Evolutionary conservation across 1,140 invertebrate species (phyloP), one percentile per base, ranked within the genome.

Genomic region (Saccostrea echinata): DNA sequence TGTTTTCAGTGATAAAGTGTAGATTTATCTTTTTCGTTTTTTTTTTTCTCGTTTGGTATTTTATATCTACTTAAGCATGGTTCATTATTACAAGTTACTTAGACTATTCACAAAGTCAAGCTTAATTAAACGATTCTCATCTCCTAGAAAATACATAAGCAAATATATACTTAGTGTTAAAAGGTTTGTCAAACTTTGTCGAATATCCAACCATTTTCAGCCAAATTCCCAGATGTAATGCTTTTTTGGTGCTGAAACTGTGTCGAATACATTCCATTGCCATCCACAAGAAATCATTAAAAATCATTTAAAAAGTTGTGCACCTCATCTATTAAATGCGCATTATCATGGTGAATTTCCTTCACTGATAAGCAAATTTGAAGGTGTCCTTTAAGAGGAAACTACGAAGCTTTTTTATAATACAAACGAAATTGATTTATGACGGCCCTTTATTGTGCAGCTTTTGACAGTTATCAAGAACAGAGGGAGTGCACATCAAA

Each of bases 301-400:
- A 76, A 76, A 30, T 30, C 27, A 12, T 76, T 8, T 76, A 27
- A 33, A 30, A 76, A 33, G 13, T 4, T 30, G 24, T 76, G 68
- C 27, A 30, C 11, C 18, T 76, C 13, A 76, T 76, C 27, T 76
- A 13, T 76, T 13, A 16, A 30, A 24, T 16, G 4, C 27, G 68
- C 68, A 30, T 76, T 33, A 76, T 33, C 68, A 76, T 76, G 68
- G 55, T 76, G 68, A 76, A 35, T 27, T 76, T 76, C 30, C 27
- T 30, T 33, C 16, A 30, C 24, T 30, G 24, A 33, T 12, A 30
- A 33, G 27, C 27, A 2, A 76, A 27, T 76, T 76, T 76, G 68
- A 76, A 76, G 68, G 68, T 76, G 68, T 76, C 68, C 68, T 76
- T 76, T 76, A 76, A 76, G 33, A 76, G 68, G 68, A 76, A 61